Base-by-base conservation (phyloP, 1,140 invertebrate species). In the Neodiprion lecontei region DNA sequence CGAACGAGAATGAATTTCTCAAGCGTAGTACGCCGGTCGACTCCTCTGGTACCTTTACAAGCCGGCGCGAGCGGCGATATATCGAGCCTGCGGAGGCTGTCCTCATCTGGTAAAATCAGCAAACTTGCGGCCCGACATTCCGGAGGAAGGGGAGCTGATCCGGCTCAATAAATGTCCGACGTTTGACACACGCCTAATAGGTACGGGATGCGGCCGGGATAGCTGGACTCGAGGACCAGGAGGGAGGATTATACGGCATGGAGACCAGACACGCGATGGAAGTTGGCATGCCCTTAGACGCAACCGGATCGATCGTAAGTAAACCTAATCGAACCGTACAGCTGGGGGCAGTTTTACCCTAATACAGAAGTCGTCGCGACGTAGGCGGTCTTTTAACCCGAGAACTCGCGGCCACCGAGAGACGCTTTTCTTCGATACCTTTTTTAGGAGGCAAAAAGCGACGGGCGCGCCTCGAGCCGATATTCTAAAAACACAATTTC, bases 251-350 rank as follows among this genome's bases (percentile, higher is more conserved):
- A 61, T 12, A 61, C 53, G 53, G 53, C 53, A 61, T 8, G 2
- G 53, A n/a, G 11, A 61, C 11, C 11, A 61, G 53, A 61, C 11
- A 21, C 72, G 74, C 74, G 66, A 70, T 78, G 69, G 72, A 78
- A 69, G 74, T 83, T 82, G 80, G 79, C 79, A 76, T 84, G 77
- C 79, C 80, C 84, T 82, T 83, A 82, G 79, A 40, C n/a, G 74
- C 72, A 78, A 79, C 72, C 77, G 77, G 81, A 83, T 80, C 79
- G 77, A 69, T 81, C 80, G 78, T 76, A 81, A 83, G 80, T 79
- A 80, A 82, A 81, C 75, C 76, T 80, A 82, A 84, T 83, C 78
- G 80, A 82, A 83, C 79, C 73, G 75, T 77, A 80, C 76, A 78
- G 77, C 70, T 68, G 53, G 71, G 72, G 68, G 70, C 69, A 70